Evolutionary conservation across 2,113 vertebrate species (phyloP).

Genomic region (Semicossyphus pulcher): DNA sequence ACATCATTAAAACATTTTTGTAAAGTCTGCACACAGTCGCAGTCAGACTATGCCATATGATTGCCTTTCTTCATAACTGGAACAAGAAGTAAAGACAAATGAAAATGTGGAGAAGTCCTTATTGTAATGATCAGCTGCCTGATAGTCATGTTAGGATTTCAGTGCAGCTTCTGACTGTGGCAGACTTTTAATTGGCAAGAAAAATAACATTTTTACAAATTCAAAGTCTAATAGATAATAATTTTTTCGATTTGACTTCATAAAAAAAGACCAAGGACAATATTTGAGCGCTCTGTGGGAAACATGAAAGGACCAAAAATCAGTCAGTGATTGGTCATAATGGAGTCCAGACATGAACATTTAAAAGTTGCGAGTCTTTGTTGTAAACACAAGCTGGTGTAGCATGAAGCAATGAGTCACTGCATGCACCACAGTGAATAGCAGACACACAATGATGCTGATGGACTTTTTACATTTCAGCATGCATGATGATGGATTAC

Average conservation of each 20-base stretch:
- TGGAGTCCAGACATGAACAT: not conserved
- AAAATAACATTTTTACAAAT: no score
- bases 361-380: not conserved
- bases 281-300: not conserved
- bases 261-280: not conserved
- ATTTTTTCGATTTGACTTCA: no score
- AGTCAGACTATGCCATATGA: not conserved
- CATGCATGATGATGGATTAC: slow-evolving; percentile 67
- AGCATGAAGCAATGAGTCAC: not conserved
- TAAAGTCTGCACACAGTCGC: slow-evolving; percentile 7
- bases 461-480: slow-evolving; percentile 45
- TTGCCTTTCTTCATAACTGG: not conserved
- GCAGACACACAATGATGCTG: slow-evolving; percentile 17
- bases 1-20: slow-evolving; percentile 37
- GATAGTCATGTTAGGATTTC: not conserved
- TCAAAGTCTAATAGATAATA: no score
- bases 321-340: no score
- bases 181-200: no score
- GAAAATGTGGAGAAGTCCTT: not conserved
- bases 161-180: no score
- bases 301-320: no score
- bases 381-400: not conserved
- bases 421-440: not conserved
- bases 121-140: not conserved
- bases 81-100: not conserved